Base-by-base conservation (phyloP, 1,140 invertebrate species). In the Fopius arisanus region DNA sequence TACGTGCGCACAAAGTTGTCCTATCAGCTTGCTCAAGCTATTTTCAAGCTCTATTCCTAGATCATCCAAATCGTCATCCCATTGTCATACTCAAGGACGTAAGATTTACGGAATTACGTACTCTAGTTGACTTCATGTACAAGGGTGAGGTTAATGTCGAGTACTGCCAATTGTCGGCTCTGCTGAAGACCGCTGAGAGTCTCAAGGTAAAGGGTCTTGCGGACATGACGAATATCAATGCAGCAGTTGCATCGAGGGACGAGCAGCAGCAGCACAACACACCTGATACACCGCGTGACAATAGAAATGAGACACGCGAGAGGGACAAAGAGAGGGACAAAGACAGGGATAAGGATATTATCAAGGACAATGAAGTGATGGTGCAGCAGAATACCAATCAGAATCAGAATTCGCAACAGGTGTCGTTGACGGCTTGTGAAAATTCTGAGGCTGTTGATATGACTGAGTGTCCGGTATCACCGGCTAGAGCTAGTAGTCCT, bases 51-150 rank as follows among this genome's bases (percentile, higher is more conserved):
- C 91, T 96, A 78, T 96, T 96, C 88, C 91, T 95, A 84, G 93
- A 94, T 87, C 94, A 96, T 86, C 95, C 96, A 75, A 95, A 94
- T 84, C 93, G 94, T 78, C 95, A 97, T 88, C 96, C 96, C 80
- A 97, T 97, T 84, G 94, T 97, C 84, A 96, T 97, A 83, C 91
- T 97, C 76, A 96, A 96, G 88, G 96, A 97, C 93, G 95, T 97
- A 81, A 92, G 94, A 82, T 96, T 96, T 88, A 90, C 92, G 80
- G 95, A 97, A 89, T 91, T 97, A 85, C 92, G 95, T 85, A 96
- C 95, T 78, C 92, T 97, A 83, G 93, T 97, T 84, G 95, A 97
- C 90, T 97, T 97, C 92, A 98, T 97, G 96, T 97, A 97, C 92
- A 95, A 96, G 87, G 96, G 96, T 79, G 96, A 97, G 88, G 96